Percentiles rank a stretch among this genome's conserved stretches.
These are phyloP conservation scores for Botia almorhae DNA, from an alignment of 2,797 vertebrate species.

Conservation along the genomic window DNA sequence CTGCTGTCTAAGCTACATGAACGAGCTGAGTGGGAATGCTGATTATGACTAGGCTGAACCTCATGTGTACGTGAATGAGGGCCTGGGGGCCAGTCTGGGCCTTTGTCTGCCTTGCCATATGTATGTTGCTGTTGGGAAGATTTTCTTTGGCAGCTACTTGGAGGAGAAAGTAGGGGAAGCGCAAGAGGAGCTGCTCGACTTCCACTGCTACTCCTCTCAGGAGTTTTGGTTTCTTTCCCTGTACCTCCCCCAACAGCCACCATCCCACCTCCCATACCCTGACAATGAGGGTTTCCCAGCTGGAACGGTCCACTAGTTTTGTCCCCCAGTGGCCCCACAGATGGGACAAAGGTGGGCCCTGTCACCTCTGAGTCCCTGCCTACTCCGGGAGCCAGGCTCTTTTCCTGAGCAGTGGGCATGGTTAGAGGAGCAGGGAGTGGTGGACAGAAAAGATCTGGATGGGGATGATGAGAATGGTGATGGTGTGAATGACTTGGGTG, in stretches of 20 bases:
- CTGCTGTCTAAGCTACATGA: slow-evolving; percentile 81
- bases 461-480: slow-evolving; percentile 75
- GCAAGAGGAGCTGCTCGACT: slow-evolving; percentile 65
- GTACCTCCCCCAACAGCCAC: slow-evolving; percentile 66
- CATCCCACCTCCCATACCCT: slow-evolving; percentile 73
- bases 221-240: slow-evolving; percentile 70
- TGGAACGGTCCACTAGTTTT: slow-evolving; percentile 80
- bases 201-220: slow-evolving; percentile 67
- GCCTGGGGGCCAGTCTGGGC: slow-evolving; percentile 81
- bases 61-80: slow-evolving; percentile 68
- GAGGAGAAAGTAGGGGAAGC: slow-evolving; percentile 58
- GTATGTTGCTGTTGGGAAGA: slow-evolving; percentile 75
- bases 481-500: slow-evolving; percentile 78
- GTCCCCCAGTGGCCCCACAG: slow-evolving; percentile 85
- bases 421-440: slow-evolving; percentile 73
- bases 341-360: slow-evolving; percentile 90
- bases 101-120: slow-evolving; percentile 84
- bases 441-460: slow-evolving; percentile 77
- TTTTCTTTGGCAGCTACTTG: slow-evolving; percentile 77
- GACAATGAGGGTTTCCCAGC: slow-evolving; percentile 77
- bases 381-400: slow-evolving; percentile 64
- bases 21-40: slow-evolving; percentile 67
- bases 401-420: slow-evolving; percentile 81
- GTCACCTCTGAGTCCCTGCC: slow-evolving; percentile 84
- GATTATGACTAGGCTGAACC: slow-evolving; percentile 58